These are phyloP conservation scores for Miichthys miiuy DNA, from an alignment of 2,797 vertebrate species.

Conservation along the genomic window DNA sequence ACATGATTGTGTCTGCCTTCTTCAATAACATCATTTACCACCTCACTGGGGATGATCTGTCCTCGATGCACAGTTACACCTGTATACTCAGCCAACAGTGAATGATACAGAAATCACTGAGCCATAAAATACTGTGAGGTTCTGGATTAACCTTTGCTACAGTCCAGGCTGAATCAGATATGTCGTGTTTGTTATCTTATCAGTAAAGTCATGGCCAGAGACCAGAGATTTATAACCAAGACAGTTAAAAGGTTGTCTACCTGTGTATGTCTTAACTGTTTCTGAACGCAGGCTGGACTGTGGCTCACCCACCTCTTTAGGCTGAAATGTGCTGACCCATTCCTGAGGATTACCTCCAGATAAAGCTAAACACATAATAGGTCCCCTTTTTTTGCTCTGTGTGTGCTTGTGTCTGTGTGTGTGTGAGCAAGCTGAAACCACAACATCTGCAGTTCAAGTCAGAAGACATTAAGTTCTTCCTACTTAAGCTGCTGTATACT, in stretches of 20 bases:
- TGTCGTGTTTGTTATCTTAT: conserved; percentile 45
- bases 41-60: conserved; percentile 1
- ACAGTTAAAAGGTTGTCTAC: conserved; percentile 5
- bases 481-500: background rate
- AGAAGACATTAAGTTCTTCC: background rate
- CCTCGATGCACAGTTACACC: conserved; percentile 11
- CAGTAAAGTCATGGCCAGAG: conserved; percentile 14
- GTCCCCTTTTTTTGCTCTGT: background rate
- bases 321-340: background rate
- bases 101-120: conserved; percentile 25
- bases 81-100: conserved; percentile 16
- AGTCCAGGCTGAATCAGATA: conserved; percentile 23
- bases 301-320: background rate
- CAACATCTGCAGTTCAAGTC: background rate
- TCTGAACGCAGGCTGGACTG: background rate
- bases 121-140: conserved; percentile 28
- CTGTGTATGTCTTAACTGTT: conserved; percentile 9
- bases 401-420: background rate
- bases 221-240: conserved; percentile 37
- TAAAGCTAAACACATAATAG: background rate
- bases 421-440: background rate
- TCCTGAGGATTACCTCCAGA: background rate
- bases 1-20: background rate
- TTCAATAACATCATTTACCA: background rate
- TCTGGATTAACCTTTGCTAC: conserved; percentile 63